A percentile compares a stretch with the other conserved stretches of the same genome.
phyloP scores from a whole-genome alignment of 2,113 vertebrate genomes.

The Nycticorax nycticorax region DNA sequence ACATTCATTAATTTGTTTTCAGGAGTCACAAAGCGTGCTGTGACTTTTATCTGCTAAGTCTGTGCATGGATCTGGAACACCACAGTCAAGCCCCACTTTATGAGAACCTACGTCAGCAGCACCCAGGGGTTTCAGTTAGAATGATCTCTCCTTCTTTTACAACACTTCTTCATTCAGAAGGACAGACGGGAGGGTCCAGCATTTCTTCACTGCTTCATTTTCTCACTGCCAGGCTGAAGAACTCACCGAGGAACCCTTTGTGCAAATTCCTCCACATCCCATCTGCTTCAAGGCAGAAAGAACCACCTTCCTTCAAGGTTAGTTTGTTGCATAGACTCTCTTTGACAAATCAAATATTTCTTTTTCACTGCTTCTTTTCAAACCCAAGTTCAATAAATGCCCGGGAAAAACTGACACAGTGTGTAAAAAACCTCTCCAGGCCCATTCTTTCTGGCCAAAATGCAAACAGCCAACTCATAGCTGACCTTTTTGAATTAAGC shows the following conservation, averaged over 20 bases:
- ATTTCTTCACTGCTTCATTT: background rate
- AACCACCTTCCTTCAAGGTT: background rate
- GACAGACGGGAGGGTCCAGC: background rate
- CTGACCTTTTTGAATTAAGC: background rate
- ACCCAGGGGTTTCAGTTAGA: background rate
- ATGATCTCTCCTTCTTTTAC: background rate
- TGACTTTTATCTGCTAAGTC: constrained; percentile 12
- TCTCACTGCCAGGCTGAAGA: background rate
- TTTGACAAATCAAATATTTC: background rate
- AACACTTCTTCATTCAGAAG: background rate
- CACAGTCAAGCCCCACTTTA: background rate
- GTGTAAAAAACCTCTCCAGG: background rate
- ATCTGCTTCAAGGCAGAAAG: background rate
- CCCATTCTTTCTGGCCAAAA: background rate
- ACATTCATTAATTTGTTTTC: constrained; percentile 7
- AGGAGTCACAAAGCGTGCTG: background rate
- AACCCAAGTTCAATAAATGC: background rate
- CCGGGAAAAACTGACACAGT: background rate
- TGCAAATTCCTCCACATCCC: fast-evolving
- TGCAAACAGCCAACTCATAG: background rate
- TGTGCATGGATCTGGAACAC: background rate
- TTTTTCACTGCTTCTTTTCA: background rate
- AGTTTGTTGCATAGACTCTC: background rate
- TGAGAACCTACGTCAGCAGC: background rate
- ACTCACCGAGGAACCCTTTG: background rate